phyloP scores from a whole-genome alignment of 2,888 invertebrate species.

The Choreutis nemorana region DNA sequence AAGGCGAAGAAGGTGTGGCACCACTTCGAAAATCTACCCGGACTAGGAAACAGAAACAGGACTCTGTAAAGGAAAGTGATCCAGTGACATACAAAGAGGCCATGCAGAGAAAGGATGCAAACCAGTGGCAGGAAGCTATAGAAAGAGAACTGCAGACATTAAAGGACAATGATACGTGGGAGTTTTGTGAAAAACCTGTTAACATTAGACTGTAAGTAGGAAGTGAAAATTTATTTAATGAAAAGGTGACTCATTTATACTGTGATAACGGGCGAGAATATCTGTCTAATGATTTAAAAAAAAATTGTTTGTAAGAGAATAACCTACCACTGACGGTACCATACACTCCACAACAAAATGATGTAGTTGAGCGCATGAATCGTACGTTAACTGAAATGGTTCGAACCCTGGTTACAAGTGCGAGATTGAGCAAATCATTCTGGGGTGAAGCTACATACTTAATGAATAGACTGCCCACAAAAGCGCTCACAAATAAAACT shows the following conservation, averaged over 20 bases:
- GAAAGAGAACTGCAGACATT: constrained; percentile 11
- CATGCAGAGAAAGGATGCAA: constrained; percentile 8
- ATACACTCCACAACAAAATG: constrained; percentile 7
- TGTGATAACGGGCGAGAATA: constrained; percentile 1
- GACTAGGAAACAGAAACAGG: constrained; percentile 7
- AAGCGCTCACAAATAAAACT: too few relatives aligned
- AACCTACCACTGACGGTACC: constrained; percentile 1
- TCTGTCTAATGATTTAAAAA: background rate
- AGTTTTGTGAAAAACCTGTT: constrained; percentile 5
- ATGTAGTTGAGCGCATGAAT: constrained; percentile 6
- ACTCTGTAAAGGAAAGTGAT: constrained; percentile 5
- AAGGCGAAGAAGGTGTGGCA: background rate
- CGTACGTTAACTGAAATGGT: constrained; percentile 6
- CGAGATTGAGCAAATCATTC: constrained; percentile 5
- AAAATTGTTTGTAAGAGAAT: background rate
- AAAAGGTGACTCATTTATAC: background rate
- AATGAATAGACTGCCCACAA: too few relatives aligned
- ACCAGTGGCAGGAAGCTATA: constrained; percentile 13
- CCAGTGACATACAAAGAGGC: constrained; percentile 11
- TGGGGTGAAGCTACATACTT: too few relatives aligned
- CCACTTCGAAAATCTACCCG: background rate
- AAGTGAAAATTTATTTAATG: constrained; percentile 1
- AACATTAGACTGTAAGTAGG: too few relatives aligned
- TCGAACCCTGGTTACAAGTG: constrained; percentile 4
- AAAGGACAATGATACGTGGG: constrained; percentile 13